Conservation (phyloP, 2,113 vertebrate genomes). For the Tretioscincus oriximinensis region DNA sequence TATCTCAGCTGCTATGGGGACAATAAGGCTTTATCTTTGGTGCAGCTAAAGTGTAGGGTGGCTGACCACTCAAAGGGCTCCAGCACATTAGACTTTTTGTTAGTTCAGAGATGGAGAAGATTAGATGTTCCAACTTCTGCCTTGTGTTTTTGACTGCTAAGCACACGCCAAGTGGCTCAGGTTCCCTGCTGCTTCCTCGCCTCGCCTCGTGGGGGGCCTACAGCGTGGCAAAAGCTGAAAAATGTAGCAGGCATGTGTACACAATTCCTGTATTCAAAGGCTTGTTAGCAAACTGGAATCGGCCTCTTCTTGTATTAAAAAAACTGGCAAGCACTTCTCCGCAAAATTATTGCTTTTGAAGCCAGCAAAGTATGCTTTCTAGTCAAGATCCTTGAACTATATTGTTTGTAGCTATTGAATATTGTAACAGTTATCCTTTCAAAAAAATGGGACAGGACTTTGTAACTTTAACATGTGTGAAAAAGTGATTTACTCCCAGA, state of each 20-base stretch:
- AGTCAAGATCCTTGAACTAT: too few relatives aligned
- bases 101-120: neutral
- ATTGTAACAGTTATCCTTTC: too few relatives aligned
- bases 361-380: too few relatives aligned
- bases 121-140: slow-evolving; percentile 13
- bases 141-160: neutral
- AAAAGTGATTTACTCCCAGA: too few relatives aligned
- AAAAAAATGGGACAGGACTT: too few relatives aligned
- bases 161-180: neutral
- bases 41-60: slow-evolving; percentile 70
- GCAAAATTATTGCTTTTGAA: too few relatives aligned
- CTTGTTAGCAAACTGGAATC: neutral
- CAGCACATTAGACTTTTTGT: slow-evolving; percentile 81
- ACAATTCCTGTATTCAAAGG: neutral
- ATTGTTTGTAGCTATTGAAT: too few relatives aligned
- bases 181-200: neutral
- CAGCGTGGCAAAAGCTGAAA: neutral
- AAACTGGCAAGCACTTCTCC: too few relatives aligned
- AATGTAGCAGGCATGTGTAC: too few relatives aligned
- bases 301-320: neutral
- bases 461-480: too few relatives aligned
- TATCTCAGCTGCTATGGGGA: slow-evolving; percentile 71
- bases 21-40: slow-evolving; percentile 75
- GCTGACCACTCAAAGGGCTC: slow-evolving; percentile 59
- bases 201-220: neutral